Conservation (phyloP, 2,888 invertebrate genomes). For the Agrochola macilenta region DNA sequence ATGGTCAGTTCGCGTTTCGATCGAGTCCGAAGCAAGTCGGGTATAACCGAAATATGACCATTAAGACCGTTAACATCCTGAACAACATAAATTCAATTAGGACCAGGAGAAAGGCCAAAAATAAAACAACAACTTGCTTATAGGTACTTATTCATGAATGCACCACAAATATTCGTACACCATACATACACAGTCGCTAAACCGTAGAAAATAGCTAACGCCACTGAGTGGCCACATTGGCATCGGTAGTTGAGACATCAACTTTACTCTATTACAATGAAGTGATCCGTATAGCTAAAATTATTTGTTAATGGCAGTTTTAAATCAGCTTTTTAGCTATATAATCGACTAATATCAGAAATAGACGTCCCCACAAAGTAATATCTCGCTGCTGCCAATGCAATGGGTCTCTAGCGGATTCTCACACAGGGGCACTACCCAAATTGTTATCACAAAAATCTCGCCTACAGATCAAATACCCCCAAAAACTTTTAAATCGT, state of each 20-base stretch:
- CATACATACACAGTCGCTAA: conserved; percentile 72
- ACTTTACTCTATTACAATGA: conserved; percentile 53
- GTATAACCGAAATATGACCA: not conserved
- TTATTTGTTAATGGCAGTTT: conserved; percentile 56
- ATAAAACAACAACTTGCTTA: conserved; percentile 75
- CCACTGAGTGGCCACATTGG: conserved; percentile 61
- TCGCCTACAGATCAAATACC: conserved; percentile 8
- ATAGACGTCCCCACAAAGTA: too few relatives aligned
- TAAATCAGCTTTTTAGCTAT: conserved; percentile 16
- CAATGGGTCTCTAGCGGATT: not conserved
- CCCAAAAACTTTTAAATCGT: conserved; percentile 8
- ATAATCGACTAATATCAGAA: too few relatives aligned
- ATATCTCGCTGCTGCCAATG: not conserved
- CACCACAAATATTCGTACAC: conserved; percentile 76
- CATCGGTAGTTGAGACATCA: conserved; percentile 54
- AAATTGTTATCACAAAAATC: conserved; percentile 26
- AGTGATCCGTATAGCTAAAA: conserved; percentile 41
- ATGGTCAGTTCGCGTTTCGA: not conserved
- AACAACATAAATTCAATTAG: not conserved
- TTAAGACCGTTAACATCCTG: not conserved
- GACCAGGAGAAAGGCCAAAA: conserved; percentile 35
- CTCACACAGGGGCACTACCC: not conserved
- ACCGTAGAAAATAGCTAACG: conserved; percentile 74
- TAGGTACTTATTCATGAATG: conserved; percentile 78
- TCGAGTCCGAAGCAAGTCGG: not conserved